Percentiles rank a stretch among this genome's conserved stretches.
phyloP scores from a whole-genome alignment of 1,140 invertebrate genomes.

The Conopomorpha cramerella region DNA sequence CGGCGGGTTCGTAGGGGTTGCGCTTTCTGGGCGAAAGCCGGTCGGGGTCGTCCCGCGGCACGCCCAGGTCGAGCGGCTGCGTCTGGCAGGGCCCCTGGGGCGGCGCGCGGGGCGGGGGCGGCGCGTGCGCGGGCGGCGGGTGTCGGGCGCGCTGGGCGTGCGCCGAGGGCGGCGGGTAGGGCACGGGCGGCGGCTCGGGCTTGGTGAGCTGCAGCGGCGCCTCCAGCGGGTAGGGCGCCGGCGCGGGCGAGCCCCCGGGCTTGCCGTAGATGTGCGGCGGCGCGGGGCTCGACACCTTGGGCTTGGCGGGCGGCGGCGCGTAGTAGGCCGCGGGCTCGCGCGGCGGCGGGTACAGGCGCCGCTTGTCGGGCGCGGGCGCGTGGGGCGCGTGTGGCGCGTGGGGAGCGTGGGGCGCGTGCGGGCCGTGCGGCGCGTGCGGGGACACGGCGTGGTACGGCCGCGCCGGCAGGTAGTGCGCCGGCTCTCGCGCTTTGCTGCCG shows the following conservation, averaged over 20 bases:
- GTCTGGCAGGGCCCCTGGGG: slow-evolving; percentile 62
- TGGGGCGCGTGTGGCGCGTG: slow-evolving; percentile 3
- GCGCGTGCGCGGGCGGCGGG: slow-evolving; percentile 43
- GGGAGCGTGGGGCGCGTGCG: slow-evolving; percentile 11
- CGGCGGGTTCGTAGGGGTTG: slow-evolving; percentile 51
- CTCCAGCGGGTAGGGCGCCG: slow-evolving; percentile 63
- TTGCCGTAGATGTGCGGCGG: slow-evolving; percentile 80
- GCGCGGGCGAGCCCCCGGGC: slow-evolving; percentile 66
- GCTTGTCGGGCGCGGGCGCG: slow-evolving; percentile 64
- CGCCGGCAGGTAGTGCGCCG: slow-evolving; percentile 65
- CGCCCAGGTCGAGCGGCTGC: slow-evolving; percentile 75
- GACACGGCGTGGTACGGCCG: slow-evolving; percentile 57
- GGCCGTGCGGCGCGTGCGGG: slow-evolving; percentile 24
- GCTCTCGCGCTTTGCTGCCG: slow-evolving; percentile 65
- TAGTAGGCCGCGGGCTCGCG: slow-evolving; percentile 67
- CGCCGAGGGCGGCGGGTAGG: slow-evolving; percentile 63
- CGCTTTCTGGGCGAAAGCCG: slow-evolving; percentile 59
- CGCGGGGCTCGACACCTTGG: slow-evolving; percentile 78
- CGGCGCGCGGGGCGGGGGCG: slow-evolving; percentile 50
- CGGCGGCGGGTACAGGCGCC: slow-evolving; percentile 76
- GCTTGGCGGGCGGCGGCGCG: slow-evolving; percentile 65
- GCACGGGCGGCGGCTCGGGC: slow-evolving; percentile 66
- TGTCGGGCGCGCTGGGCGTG: slow-evolving; percentile 65
- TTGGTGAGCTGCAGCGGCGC: slow-evolving; percentile 71
- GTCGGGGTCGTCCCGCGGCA: slow-evolving; percentile 58